A percentile compares a stretch with the other conserved stretches of the same genome.
Conservation (phyloP, 2,797 vertebrate genomes). For the Ataeniobius toweri region DNA sequence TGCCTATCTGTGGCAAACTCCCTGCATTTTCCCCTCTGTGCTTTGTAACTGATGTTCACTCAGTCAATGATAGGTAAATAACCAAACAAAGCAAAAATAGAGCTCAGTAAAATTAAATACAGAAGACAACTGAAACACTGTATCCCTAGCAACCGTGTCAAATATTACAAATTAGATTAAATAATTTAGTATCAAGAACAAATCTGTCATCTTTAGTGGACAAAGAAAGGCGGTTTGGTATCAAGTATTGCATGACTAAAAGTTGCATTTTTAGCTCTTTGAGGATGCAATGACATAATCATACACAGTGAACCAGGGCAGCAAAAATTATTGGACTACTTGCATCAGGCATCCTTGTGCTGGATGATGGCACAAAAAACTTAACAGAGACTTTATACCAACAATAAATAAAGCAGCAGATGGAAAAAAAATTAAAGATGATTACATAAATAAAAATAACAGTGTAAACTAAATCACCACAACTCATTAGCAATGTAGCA, state of each 20-base stretch:
- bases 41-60: slow-evolving; percentile 17
- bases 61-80: slow-evolving; percentile 4
- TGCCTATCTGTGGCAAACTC: slow-evolving; percentile 71
- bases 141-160: slow-evolving; percentile 12
- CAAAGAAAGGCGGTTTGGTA: not conserved
- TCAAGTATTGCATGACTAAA: not conserved
- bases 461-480: not conserved
- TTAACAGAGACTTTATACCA: not conserved
- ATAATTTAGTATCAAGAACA: not conserved
- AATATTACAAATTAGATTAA: not conserved
- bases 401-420: not conserved
- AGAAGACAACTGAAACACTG: not conserved
- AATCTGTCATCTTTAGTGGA: not conserved
- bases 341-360: not conserved
- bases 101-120: slow-evolving; percentile 1
- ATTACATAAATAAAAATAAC: not conserved
- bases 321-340: not conserved
- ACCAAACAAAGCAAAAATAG: slow-evolving; percentile 8
- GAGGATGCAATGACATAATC: not conserved
- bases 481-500: not conserved
- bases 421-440: not conserved
- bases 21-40: slow-evolving; percentile 51
- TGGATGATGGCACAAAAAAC: not conserved
- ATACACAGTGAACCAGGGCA: not conserved
- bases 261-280: not conserved